Base-by-base conservation (phyloP, 2,797 vertebrate species). In the Choloepus didactylus region DNA sequence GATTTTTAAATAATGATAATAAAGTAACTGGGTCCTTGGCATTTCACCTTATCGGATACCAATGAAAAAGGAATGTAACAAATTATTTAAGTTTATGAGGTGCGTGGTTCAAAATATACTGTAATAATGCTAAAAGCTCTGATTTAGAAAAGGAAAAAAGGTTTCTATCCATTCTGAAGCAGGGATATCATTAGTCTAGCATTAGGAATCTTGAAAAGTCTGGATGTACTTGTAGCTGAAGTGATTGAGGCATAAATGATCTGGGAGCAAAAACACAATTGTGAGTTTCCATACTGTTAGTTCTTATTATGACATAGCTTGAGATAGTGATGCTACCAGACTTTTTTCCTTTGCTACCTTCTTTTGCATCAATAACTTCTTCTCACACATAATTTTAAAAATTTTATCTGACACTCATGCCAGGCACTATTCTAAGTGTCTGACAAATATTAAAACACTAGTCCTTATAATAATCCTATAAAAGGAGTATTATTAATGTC, bases 1-100 rank as follows among this genome's bases (percentile, higher is more conserved):
- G 75, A 96, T 77, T 90, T 86, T 46, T 82, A 80, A 91, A 80
- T 83, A 80, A 80, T 84, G 56, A 79, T 83, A 80, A 95, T 66
- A 89, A 75, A 44, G 56, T 70, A 72, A 76, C 41, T 8, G 18
- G 80, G 19, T 73, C 87, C 72, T 67, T 96, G 72, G 29, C 38
- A 85, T 92, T 96, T 49, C 41, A n/a, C 11, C 62, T 83, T 89
- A 72, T 54, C 49, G 70, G 51, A 85, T 92, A 76, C 64, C 62
- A 60, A 49, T 81, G 35, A 91, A 88, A 62, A 93, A 21, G 38
- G n/a, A 91, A 35, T 7, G 46, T 84, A 91, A 62, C 41, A 67
- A 29, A n/a, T n/a, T n/a, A 81, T 31, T 76, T 73, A 89, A 85
- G 59, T 27, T 86, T 69, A 80, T 91, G n/a, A 31, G 2, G 77